Evolutionary conservation across 35 echinoderm and acorn worm genomes (phyloP), one percentile per base, ranked within the genome.

Genomic region (Ophiothrix spiculata): DNA sequence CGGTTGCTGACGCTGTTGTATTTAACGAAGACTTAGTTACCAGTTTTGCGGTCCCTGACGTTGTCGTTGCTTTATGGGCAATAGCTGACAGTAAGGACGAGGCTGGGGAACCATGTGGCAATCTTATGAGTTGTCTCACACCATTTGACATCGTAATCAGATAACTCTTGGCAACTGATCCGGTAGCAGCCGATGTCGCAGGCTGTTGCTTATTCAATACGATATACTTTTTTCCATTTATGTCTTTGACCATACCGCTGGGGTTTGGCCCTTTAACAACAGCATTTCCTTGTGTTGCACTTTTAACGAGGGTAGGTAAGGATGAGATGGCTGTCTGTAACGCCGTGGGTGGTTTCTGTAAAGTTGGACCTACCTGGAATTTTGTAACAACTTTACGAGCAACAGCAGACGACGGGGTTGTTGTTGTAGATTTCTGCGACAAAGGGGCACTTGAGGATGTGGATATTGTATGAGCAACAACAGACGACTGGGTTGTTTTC

Each of bases 171-270:
- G 16, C 60, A 54, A 8, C 45, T 54, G 60, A 69, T 69, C 10
- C 8, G 25, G 60, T 2, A 10, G 60, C 4, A 69, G 23, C 23
- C 3, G 10, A n/a, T 2, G 6, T 25, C 60, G 16, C 23, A 4
- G 6, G 23, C 17, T 2, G 25, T n/a, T 2, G 60, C 8, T 25
- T 69, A 2, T 69, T 1, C 60, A 69, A 25, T 25, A 69, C 60
- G 2, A 69, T 69, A 69, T 69, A 69, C 25, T 69, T 69, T 28
- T 69, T 69, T 69, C 60, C 60, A 28, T 69, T n/a, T 69, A 69
- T 69, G 23, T 69, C 60, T 25, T 15, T 69, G 3, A 69, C 60
- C 17, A n/a, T 25, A 25, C 60, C 29, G n/a, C n/a, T n/a, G n/a
- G n/a, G n/a, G n/a, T n/a, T n/a, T n/a, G n/a, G n/a, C n/a, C n/a